Percentiles rank a stretch among this genome's conserved stretches.
Conservation (phyloP, 2,888 invertebrate genomes). For the Dasypolia templi region DNA sequence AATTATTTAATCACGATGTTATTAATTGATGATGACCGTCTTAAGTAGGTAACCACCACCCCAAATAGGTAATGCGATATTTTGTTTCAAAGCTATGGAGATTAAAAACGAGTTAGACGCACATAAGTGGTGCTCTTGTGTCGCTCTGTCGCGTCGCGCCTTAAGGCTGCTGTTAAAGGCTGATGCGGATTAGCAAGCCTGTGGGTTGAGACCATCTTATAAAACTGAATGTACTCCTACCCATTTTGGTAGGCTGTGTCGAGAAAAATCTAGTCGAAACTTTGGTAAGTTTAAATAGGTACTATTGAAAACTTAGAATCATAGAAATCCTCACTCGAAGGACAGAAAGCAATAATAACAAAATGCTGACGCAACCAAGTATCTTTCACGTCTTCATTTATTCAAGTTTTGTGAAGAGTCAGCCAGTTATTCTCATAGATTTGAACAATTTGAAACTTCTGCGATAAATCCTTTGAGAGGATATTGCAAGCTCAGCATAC, state of each 20-base stretch:
- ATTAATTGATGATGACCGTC: not conserved
- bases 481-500: conserved; percentile 26
- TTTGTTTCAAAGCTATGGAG: not conserved
- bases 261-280: too few species aligned
- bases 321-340: not conserved
- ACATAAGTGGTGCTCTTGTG: too few species aligned
- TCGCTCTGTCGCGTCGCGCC: too few species aligned
- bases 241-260: conserved; percentile 33
- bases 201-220: conserved; percentile 43
- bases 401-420: conserved; percentile 33
- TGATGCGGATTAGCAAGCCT: conserved; percentile 28
- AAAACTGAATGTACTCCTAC: conserved; percentile 16
- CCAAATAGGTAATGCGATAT: not conserved
- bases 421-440: conserved; percentile 6
- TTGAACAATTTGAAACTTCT: conserved; percentile 17
- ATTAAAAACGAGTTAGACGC: not conserved
- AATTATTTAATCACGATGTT: not conserved
- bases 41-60: not conserved
- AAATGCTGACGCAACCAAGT: not conserved
- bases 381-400: conserved; percentile 1
- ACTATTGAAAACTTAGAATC: not conserved
- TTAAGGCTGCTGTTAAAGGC: conserved; percentile 19
- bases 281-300: too few species aligned
- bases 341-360: not conserved
- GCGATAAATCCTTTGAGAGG: conserved; percentile 32